Conservation (phyloP, 2,888 invertebrate genomes). For the Syrphus vitripennis region DNA sequence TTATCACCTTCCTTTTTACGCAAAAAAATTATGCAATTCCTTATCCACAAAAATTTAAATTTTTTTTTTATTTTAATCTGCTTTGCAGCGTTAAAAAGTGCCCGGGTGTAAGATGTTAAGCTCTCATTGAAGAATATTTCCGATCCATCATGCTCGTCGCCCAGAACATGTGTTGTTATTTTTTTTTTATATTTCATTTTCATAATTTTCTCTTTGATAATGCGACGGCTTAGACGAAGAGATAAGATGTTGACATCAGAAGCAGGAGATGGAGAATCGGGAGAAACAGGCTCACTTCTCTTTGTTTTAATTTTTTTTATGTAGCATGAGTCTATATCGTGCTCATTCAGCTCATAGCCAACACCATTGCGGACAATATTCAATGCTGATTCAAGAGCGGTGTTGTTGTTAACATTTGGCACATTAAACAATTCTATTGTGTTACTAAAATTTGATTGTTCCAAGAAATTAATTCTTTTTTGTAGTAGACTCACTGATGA, state of each 20-base stretch:
- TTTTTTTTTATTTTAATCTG: constrained; percentile 2
- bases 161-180: background rate
- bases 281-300: background rate
- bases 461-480: background rate
- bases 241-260: background rate
- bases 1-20: constrained; percentile 7
- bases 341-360: background rate
- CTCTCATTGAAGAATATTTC: background rate
- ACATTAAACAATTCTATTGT: constrained; percentile 22
- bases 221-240: background rate
- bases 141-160: background rate
- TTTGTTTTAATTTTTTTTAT: constrained; percentile 9
- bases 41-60: constrained; percentile 3
- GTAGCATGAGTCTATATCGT: constrained; percentile 10
- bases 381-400: constrained; percentile 15
- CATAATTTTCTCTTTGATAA: constrained; percentile 2
- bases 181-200: background rate
- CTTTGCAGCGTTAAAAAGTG: background rate
- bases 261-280: background rate
- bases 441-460: background rate
- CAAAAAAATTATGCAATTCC: constrained; percentile 7
- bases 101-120: constrained; percentile 2
- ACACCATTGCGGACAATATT: constrained; percentile 12
- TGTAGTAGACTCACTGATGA: background rate
- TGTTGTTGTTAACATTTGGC: background rate